Base-by-base conservation (phyloP, 2,888 invertebrate species). In the Stenodema calcarata region DNA sequence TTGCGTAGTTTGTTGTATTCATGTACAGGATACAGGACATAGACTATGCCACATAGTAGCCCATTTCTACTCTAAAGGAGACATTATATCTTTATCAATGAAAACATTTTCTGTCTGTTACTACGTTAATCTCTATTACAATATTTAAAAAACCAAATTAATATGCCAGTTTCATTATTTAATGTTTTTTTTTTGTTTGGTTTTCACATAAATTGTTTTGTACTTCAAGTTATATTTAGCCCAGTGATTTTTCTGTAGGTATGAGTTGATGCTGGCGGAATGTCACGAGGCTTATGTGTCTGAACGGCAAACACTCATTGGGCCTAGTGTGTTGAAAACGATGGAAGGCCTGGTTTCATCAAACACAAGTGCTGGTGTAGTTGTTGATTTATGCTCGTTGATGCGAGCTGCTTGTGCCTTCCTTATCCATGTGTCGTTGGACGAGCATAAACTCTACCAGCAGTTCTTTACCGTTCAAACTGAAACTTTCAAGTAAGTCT, bases 371-470 rank as follows among this genome's bases (percentile, higher is more conserved):
- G 93, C 93, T 88, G 94, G 93, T 7, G 83, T 62, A 12, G 87
- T 86, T 14, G 86, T 86, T 41, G 97, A 97, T 91, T 95, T 96
- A 89, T 98, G 98, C 91, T 94, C 96, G 30, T 92, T 97, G 78
- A 95, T 96, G 88, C 93, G 99, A 62, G 95, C 96, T 89, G 96
- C 98, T 0, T 97, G 97, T 91, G 95, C 97, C 12, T 95, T 99
- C 90, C 93, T 98, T 47, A 94, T 99, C 47, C 97, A 98, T 91
- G 95, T 99, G 0, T 98, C 98, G 89, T 95, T 98, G 89, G 99
- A 99, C 91, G 99, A 99, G 91, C 95, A 97, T 90, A 95, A 96
- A 88, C 93, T 99, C 2, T 99, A 96, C 91, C 94, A 94, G 88
- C 97, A 98, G 91, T 98, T 99, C 91, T 99, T 99, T 90, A 93